phyloP scores from a whole-genome alignment of 1,140 invertebrate species.

The Phthorimaea operculella region DNA sequence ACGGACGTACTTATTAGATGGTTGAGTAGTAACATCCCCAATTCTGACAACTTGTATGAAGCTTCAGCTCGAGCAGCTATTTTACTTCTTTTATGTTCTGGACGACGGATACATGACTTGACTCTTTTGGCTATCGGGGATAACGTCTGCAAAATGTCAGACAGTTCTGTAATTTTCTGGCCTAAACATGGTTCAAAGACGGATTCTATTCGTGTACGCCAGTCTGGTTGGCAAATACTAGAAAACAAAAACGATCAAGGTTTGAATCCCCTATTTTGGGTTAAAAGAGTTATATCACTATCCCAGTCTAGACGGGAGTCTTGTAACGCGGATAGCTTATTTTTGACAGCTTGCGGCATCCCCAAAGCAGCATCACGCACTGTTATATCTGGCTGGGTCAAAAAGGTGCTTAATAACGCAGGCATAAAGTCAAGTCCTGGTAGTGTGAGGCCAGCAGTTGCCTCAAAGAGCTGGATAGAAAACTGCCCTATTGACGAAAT shows the following conservation, averaged over 20 bases:
- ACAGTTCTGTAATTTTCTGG: neutral
- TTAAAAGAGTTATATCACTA: neutral
- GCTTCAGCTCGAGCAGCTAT: constrained; percentile 13
- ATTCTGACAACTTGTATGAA: constrained; percentile 17
- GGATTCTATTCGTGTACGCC: too few species aligned
- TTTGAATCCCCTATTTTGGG: constrained; percentile 4
- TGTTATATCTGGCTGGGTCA: constrained; percentile 1
- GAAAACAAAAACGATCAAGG: neutral
- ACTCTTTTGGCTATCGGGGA: constrained; percentile 12
- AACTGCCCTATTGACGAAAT: constrained; percentile 22
- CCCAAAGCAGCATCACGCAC: constrained; percentile 6
- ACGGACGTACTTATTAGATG: constrained; percentile 10
- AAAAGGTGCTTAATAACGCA: neutral
- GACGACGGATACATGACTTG: constrained; percentile 20
- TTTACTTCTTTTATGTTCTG: constrained; percentile 16
- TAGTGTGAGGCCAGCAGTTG: constrained; percentile 24
- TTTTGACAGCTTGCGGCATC: neutral
- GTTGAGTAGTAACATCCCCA: constrained; percentile 6
- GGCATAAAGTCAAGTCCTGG: constrained; percentile 17
- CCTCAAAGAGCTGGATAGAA: constrained; percentile 18
- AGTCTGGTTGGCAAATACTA: neutral
- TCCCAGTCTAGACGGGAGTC: neutral
- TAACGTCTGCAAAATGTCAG: neutral
- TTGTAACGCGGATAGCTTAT: neutral
- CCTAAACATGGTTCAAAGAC: too few species aligned